Conservation (phyloP, 2,113 vertebrate species). For the Ptilorrhoa leucosticta region DNA sequence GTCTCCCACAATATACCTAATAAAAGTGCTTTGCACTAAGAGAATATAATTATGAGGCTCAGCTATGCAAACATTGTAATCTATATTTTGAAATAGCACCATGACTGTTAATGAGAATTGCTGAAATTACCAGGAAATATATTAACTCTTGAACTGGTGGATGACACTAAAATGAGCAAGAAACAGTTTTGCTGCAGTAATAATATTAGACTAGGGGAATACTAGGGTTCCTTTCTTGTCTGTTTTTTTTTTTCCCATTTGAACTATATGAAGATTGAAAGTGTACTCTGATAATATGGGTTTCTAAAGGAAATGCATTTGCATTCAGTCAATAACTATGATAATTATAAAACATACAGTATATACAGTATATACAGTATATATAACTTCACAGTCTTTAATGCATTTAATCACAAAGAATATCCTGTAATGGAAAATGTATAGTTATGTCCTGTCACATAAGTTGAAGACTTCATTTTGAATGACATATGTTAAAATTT, state of each 20-base stretch:
- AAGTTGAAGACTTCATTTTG: neutral
- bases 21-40: neutral
- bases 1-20: neutral
- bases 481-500: neutral
- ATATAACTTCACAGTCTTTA: neutral
- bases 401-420: neutral
- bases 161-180: neutral
- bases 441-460: neutral
- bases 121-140: neutral
- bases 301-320: neutral
- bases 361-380: no score
- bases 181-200: neutral
- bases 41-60: neutral
- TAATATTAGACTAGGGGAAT: neutral
- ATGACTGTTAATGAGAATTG: neutral
- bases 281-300: neutral
- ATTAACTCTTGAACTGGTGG: neutral
- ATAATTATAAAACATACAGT: neutral
- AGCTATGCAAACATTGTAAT: neutral
- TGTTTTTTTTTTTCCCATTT: neutral
- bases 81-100: neutral
- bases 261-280: neutral
- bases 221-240: neutral
- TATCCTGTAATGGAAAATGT: neutral
- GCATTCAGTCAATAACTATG: neutral